Conservation (phyloP, 2,113 vertebrate genomes). For the Cnemophilus loriae region DNA sequence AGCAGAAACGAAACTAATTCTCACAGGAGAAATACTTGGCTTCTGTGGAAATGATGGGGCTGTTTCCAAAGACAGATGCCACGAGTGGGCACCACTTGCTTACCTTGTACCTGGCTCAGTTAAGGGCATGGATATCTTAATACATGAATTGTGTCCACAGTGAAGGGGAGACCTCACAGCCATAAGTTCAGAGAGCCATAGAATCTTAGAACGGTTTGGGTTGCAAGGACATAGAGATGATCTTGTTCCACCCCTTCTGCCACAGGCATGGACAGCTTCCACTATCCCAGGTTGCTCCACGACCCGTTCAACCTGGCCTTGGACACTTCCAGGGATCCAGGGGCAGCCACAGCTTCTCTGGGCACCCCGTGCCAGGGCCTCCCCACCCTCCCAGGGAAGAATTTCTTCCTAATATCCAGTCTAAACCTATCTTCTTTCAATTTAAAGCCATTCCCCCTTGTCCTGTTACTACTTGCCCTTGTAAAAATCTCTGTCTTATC, state of each 20-base stretch:
- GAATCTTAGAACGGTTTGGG: neutral
- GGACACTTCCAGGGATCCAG: neutral
- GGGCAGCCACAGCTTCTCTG: neutral
- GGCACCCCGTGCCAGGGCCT: neutral
- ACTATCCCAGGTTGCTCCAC: neutral
- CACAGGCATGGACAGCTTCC: neutral
- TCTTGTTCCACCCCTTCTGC: neutral
- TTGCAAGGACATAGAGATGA: neutral
- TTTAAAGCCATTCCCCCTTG: neutral
- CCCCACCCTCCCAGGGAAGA: rapidly evolving
- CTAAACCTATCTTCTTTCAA: neutral
- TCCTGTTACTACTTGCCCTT: neutral
- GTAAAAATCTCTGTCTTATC: neutral
- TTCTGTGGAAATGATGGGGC: neutral
- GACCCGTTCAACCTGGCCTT: neutral
- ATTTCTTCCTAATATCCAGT: neutral
- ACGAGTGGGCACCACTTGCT: neutral
- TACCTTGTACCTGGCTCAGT: neutral
- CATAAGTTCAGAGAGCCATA: neutral
- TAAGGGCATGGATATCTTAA: too few species aligned
- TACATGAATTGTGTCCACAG: neutral
- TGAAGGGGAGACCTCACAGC: neutral
- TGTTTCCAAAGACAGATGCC: neutral
- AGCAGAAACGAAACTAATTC: neutral
- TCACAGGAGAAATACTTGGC: neutral